A percentile compares a stretch with the other conserved stretches of the same genome.
phyloP scores from a whole-genome alignment of 53 echinoderm and acorn worm genomes.

The Arbacia lixula region DNA sequence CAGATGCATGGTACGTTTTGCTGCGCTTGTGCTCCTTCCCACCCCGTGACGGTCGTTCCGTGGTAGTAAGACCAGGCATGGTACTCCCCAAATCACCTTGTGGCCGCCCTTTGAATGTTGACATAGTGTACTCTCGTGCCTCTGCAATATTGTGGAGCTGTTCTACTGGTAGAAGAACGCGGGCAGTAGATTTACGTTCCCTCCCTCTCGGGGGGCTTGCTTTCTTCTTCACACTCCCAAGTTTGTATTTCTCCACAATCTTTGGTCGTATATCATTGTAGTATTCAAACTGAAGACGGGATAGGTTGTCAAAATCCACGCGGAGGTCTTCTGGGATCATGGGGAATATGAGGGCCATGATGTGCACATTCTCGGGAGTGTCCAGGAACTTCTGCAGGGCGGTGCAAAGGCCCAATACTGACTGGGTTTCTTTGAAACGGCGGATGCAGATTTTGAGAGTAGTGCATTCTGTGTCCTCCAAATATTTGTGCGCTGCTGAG shows the following conservation, averaged over 20 bases:
- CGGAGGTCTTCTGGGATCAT: constrained; percentile 78
- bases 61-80: no score
- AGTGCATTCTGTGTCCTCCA: constrained; percentile 79
- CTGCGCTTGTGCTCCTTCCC: constrained; percentile 79
- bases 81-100: no score
- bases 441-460: constrained; percentile 75
- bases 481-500: constrained; percentile 72
- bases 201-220: constrained; percentile 29
- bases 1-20: constrained; percentile 68
- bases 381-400: constrained; percentile 78
- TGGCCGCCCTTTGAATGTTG: constrained; percentile 41
- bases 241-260: constrained; percentile 55
- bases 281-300: constrained; percentile 78
- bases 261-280: constrained; percentile 61
- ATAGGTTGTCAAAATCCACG: constrained; percentile 82
- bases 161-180: constrained; percentile 67
- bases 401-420: constrained; percentile 78
- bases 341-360: constrained; percentile 75
- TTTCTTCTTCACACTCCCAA: constrained; percentile 10
- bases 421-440: constrained; percentile 81
- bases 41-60: no score
- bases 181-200: constrained; percentile 42
- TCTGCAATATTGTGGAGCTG: constrained; percentile 62
- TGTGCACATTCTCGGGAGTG: constrained; percentile 71
- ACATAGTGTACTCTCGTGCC: constrained; percentile 54